phyloP scores from a whole-genome alignment of 2,888 invertebrate species.

The Apomyelois bistriatella region DNA sequence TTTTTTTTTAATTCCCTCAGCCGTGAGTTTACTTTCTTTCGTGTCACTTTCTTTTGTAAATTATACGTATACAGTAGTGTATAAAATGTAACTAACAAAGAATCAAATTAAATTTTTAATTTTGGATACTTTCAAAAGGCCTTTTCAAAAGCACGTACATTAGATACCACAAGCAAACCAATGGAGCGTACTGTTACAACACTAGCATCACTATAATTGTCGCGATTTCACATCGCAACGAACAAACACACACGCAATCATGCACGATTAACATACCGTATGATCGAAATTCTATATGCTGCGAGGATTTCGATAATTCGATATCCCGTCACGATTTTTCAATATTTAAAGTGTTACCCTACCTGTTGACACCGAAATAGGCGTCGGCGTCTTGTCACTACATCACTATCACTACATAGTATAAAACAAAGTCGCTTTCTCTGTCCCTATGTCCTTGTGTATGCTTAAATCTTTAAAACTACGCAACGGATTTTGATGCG shows the following conservation, averaged over 20 bases:
- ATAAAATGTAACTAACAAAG: too few relatives aligned
- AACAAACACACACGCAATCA: background rate
- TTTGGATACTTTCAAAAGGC: too few relatives aligned
- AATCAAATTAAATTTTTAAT: too few relatives aligned
- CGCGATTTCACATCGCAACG: constrained; percentile 7
- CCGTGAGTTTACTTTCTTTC: background rate
- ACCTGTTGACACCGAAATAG: too few relatives aligned
- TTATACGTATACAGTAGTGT: background rate
- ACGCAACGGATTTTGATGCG: too few relatives aligned
- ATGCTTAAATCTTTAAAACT: too few relatives aligned
- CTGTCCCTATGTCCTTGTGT: too few relatives aligned
- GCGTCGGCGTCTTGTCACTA: too few relatives aligned
- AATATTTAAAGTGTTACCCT: too few relatives aligned
- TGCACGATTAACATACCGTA: background rate
- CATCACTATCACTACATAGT: too few relatives aligned
- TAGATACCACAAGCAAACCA: background rate
- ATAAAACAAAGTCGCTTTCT: too few relatives aligned
- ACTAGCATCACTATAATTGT: constrained; percentile 9
- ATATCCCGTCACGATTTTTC: constrained; percentile 10
- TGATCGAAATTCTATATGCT: constrained; percentile 4
- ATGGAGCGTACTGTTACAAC: constrained; percentile 1
- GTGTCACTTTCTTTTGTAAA: background rate
- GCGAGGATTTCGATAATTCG: constrained; percentile 8
- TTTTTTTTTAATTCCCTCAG: background rate
- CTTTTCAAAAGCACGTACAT: too few relatives aligned